Evolutionary conservation across 2,888 invertebrate genomes (phyloP).

Genomic region (Papilio demoleus): DNA sequence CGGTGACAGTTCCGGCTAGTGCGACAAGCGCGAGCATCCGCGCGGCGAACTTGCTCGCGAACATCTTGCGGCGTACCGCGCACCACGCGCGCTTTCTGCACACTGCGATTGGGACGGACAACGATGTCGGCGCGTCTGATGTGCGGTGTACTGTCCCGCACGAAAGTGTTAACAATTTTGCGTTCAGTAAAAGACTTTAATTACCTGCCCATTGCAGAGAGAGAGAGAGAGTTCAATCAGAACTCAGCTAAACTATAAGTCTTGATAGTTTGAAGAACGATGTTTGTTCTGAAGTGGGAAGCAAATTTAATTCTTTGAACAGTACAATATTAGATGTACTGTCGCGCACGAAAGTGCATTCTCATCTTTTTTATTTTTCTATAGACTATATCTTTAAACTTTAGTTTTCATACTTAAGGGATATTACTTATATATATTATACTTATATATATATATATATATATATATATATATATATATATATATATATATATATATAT

Average conservation of each 20-base stretch:
- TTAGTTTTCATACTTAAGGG: too few species aligned
- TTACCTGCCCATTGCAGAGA: not conserved
- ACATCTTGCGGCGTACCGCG: constrained; percentile 42
- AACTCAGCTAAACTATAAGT: too few species aligned
- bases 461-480: too few species aligned
- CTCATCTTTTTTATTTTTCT: not conserved
- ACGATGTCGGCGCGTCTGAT: constrained; percentile 2
- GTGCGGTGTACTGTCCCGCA: constrained; percentile 1
- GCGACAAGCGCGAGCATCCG: constrained; percentile 46
- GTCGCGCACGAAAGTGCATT: not conserved
- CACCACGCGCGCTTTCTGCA: constrained; percentile 37
- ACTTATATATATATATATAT: too few species aligned
- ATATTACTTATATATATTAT: too few species aligned
- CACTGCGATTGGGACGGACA: constrained; percentile 16
- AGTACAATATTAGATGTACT: too few species aligned
- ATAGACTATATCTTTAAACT: not conserved
- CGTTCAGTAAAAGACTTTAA: not conserved
- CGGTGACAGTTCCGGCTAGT: constrained; percentile 43
- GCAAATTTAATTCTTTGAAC: not conserved
- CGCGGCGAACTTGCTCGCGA: constrained; percentile 47
- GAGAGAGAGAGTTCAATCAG: not conserved
- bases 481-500: too few species aligned
- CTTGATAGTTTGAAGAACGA: too few species aligned
- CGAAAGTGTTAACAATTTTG: not conserved
- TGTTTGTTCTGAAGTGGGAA: too few species aligned